Conservation (phyloP, 2,888 invertebrate genomes). For the Agrochola macilenta region DNA sequence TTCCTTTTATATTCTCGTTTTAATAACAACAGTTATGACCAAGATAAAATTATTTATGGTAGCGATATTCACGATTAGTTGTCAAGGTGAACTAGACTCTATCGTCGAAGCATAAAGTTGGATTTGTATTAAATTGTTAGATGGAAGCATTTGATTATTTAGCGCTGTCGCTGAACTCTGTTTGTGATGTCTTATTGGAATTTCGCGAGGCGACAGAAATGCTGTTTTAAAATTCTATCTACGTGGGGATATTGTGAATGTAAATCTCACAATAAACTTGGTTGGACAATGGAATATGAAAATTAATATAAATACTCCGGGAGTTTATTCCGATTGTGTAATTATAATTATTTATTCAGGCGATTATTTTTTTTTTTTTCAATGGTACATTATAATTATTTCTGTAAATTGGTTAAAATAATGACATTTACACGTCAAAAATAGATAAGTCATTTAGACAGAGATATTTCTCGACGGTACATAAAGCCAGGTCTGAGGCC, state of each 20-base stretch:
- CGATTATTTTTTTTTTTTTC: background rate
- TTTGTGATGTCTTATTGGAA: constrained; percentile 47
- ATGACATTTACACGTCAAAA: too few relatives aligned
- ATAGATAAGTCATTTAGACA: too few relatives aligned
- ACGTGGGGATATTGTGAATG: constrained; percentile 6
- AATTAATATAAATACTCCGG: background rate
- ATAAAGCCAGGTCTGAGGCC: too few relatives aligned
- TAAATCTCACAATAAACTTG: constrained; percentile 3
- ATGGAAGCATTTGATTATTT: constrained; percentile 59
- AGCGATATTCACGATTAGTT: constrained; percentile 30
- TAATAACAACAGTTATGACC: constrained; percentile 60
- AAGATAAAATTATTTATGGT: constrained; percentile 61
- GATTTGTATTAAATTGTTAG: constrained; percentile 13
- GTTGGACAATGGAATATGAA: background rate
- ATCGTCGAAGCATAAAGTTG: background rate
- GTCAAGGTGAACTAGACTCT: constrained; percentile 27
- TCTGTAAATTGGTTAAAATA: too few relatives aligned
- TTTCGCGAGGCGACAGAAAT: constrained; percentile 28
- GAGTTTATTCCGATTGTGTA: background rate
- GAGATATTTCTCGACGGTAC: too few relatives aligned
- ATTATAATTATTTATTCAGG: background rate
- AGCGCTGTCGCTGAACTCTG: constrained; percentile 49
- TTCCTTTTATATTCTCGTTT: constrained; percentile 55
- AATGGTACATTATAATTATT: background rate
- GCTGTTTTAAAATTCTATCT: constrained; percentile 36